These are phyloP conservation scores for Zaprionus davidi DNA, from an alignment of 1,140 invertebrate species.

Conservation along the genomic window DNA sequence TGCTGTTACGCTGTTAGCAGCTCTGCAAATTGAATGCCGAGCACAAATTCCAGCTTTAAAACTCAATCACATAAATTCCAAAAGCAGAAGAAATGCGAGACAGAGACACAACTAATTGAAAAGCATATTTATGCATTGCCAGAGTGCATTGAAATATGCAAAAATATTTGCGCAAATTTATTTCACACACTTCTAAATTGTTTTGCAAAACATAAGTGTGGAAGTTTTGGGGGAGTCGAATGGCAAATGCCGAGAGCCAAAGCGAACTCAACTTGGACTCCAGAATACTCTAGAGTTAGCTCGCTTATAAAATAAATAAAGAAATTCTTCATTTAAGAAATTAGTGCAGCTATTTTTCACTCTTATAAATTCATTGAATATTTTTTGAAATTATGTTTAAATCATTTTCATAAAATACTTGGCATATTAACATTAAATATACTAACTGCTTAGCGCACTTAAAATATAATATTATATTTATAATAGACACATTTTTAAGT, in stretches of 20 bases:
- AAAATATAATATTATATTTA: too few species aligned
- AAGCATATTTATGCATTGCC: background rate
- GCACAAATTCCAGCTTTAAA: conserved; percentile 22
- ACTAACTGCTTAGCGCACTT: background rate
- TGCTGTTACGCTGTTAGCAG: conserved; percentile 3
- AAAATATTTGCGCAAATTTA: conserved; percentile 9
- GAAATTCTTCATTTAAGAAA: background rate
- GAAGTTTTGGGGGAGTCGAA: background rate
- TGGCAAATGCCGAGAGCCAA: background rate
- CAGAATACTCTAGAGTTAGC: background rate
- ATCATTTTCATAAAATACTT: too few species aligned
- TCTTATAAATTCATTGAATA: too few species aligned
- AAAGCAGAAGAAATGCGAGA: background rate
- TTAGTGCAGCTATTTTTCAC: background rate
- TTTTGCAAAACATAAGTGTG: background rate
- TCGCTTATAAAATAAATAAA: background rate
- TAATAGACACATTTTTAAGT: too few species aligned
- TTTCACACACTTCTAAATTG: conserved; percentile 5
- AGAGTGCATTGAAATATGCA: background rate
- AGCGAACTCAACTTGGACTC: background rate
- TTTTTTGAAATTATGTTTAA: too few species aligned
- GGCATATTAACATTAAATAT: too few species aligned
- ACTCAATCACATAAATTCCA: conserved; percentile 31
- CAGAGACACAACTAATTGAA: background rate
- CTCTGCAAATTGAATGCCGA: conserved; percentile 21